phyloP scores from a whole-genome alignment of 37 sponge, comb jelly and placozoan genomes.

The Halichondria panicea region DNA sequence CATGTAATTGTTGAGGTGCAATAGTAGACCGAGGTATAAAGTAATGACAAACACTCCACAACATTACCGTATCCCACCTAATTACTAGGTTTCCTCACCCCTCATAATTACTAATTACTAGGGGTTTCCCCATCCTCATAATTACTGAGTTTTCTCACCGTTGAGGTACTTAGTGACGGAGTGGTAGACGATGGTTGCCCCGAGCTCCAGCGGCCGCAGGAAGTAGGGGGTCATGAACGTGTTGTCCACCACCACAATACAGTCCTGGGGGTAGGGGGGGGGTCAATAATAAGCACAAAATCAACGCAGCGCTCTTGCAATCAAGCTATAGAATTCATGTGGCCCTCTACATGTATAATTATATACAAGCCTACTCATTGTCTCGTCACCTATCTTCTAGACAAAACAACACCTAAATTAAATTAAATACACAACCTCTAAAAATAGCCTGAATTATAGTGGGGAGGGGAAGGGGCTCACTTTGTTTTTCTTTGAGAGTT shows the following conservation, averaged over 20 bases:
- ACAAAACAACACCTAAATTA: not conserved
- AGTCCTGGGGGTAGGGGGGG: slow-evolving; percentile 55
- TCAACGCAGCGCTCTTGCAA: not conserved
- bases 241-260: slow-evolving; percentile 92
- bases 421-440: not conserved
- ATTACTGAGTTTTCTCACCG: slow-evolving; percentile 64
- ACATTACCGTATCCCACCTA: too few species aligned
- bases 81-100: too few species aligned
- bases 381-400: not conserved
- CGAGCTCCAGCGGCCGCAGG: slow-evolving; percentile 84
- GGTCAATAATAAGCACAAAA: not conserved
- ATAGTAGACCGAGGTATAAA: too few species aligned
- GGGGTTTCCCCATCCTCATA: too few species aligned
- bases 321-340: not conserved
- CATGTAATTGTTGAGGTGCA: too few species aligned
- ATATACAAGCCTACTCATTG: too few species aligned
- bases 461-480: too few species aligned
- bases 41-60: too few species aligned
- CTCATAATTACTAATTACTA: too few species aligned
- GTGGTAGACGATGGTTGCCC: slow-evolving; percentile 93
- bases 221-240: slow-evolving; percentile 97
- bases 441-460: too few species aligned
- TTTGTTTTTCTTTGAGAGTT: slow-evolving; percentile 47
- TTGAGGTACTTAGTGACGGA: slow-evolving; percentile 98
- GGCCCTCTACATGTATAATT: not conserved